Base-by-base conservation (phyloP, 2,797 vertebrate genomes). In the Limosa lapponica region DNA sequence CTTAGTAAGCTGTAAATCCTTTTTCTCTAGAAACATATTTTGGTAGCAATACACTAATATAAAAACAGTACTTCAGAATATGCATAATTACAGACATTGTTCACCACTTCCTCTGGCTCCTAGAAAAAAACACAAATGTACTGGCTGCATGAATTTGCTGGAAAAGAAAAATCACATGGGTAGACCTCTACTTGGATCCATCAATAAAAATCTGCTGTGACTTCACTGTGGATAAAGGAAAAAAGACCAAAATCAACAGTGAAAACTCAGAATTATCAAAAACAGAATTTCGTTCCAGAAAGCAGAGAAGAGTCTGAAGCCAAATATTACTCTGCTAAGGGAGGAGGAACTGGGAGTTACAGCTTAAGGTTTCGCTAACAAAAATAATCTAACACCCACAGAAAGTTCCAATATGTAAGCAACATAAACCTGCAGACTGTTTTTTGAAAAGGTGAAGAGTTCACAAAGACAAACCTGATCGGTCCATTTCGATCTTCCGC, bases 381-480 rank as follows among this genome's bases (percentile, higher is more conserved):
- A 91, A 93, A 58, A 39, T 23, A 73, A 75, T 34, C 36, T 65
- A 59, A 54, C 4, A 9, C n/a, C 16, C 20, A 72, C 7, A 81
- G 67, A 11, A 34, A 36, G 30, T 32, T 90, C 24, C 32, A 70
- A 20, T 41, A 54, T 55, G 16, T 71, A 64, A 5, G 3, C 27
- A 62, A 62, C 5, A 62, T 13, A 64, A 66, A 57, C 37, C 41
- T 61, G 24, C 23, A 82, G n/a, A 64, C 62, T 6, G 5, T 15
- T 52, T 69, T 88, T 54, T 44, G 24, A 52, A 75, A 52, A 10
- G 17, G 19, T 82, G n/a, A 75, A 48, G 41, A 90, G 66, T 43
- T 34, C 22, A 36, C 32, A 85, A 36, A 73, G 44, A 88, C 97
- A 96, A 96, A 99, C 99, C 99, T 99, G 96, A 99, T 98, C 1